Evolutionary conservation across 2,888 invertebrate species (phyloP), one percentile per base, ranked within the genome.

Genomic region (Allygus modestus): DNA sequence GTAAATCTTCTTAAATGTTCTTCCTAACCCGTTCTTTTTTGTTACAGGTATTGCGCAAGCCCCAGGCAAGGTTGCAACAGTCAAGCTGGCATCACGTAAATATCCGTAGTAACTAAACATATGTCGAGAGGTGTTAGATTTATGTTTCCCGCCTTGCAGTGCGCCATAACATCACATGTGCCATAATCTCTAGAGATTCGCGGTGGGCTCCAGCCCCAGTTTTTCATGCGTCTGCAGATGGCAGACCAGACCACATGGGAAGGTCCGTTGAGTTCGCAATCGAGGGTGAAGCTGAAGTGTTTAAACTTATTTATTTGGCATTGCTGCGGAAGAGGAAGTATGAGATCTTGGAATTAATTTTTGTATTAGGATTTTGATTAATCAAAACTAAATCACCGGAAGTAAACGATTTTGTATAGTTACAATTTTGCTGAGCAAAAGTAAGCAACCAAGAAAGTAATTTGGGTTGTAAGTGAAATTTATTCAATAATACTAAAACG

Each of bases 131-230:
- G 75, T 77, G 75, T n/a, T 20, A 28, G 75, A 77, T 28, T 77
- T 77, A 77, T 77, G 75, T 46, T 77, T 77, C 75, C 75, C 75
- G 75, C 75, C 46, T 20, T 31, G 51, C 33, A 43, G 43, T 20
- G 5, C 5, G 75, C 28, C 46, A n/a, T 37, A n/a, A n/a, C 17
- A 73, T 77, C 77, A 77, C 79, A 79, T 79, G 79, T 58, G 79
- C 12, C 11, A 37, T 37, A 33, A 28, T 37, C 54, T 58, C 79
- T 28, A 7, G 51, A 58, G 79, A 79, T 58, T 79, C 79, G 79
- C 79, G 79, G 58, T 31, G 58, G 58, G 58, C 77, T 77, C n/a
- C n/a, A n/a, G n/a, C n/a, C n/a, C 26, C 1, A 1, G 28, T 58
- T 54, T 58, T 37, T 58, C 20, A 11, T 23, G 26, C 28, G 26